Evolutionary conservation across 1,140 invertebrate species (phyloP).

Genomic region (Apolygus lucorum): DNA sequence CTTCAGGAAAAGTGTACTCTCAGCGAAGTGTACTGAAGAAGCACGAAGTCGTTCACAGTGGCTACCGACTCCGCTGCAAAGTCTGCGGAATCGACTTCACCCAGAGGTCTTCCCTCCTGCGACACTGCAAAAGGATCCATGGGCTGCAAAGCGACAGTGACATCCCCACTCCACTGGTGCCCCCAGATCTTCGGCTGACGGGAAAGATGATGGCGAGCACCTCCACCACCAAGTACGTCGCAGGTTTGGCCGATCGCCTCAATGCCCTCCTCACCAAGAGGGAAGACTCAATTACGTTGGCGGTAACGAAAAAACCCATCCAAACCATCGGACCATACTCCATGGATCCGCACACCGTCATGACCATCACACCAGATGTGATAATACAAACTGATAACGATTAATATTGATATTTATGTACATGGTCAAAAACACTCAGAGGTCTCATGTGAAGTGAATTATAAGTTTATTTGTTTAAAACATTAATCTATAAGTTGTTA

Average conservation of each 20-base stretch:
- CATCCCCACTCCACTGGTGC: not conserved
- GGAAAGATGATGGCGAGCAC: not conserved
- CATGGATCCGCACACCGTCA: not conserved
- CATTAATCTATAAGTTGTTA: no score
- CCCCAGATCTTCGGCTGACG: not conserved
- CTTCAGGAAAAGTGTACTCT: conserved; percentile 16
- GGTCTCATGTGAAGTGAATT: no score
- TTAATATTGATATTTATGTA: no score
- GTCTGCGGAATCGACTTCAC: conserved; percentile 35
- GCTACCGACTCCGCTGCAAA: conserved; percentile 31
- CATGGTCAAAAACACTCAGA: no score
- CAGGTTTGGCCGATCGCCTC: not conserved
- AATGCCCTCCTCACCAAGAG: not conserved
- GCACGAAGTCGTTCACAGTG: conserved; percentile 29
- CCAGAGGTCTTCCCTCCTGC: conserved; percentile 34
- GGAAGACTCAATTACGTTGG: conserved; percentile 5
- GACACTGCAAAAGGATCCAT: conserved; percentile 34
- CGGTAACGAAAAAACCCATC: not conserved
- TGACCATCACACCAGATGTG: not conserved
- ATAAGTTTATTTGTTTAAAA: no score
- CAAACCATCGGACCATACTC: not conserved
- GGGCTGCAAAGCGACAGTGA: not conserved
- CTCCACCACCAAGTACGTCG: not conserved
- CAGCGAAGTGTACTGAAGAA: conserved; percentile 18
- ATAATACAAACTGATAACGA: not conserved